Evolutionary conservation across 2,888 invertebrate species (phyloP).

Genomic region (Catocala sponsa): DNA sequence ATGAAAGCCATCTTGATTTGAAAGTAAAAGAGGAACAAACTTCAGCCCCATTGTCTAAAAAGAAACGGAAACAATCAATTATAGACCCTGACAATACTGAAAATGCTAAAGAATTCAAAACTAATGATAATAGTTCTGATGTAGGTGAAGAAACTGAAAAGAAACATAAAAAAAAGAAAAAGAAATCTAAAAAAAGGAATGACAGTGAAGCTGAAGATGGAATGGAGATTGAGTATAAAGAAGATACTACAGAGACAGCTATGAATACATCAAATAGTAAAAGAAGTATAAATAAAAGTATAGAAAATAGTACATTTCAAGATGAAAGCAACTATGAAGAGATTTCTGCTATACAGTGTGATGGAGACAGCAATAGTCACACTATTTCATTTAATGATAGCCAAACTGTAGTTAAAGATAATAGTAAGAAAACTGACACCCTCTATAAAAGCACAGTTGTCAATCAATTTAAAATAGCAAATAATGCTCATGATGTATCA

Average conservation of each 20-base stretch:
- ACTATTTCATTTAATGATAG: slow-evolving; percentile 26
- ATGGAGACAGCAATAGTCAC: slow-evolving; percentile 31
- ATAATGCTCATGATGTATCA: background rate
- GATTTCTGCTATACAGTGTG: slow-evolving; percentile 48
- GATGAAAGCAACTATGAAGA: slow-evolving; percentile 35
- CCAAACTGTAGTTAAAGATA: slow-evolving; percentile 12
- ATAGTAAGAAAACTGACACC: slow-evolving; percentile 15
- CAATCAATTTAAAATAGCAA: slow-evolving; percentile 9
- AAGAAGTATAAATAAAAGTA: background rate
- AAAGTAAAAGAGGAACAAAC: slow-evolving; percentile 64
- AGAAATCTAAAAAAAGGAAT: slow-evolving; percentile 49
- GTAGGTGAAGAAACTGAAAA: slow-evolving; percentile 13
- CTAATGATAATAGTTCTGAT: slow-evolving; percentile 20
- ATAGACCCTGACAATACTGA: slow-evolving; percentile 14
- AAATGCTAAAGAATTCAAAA: slow-evolving; percentile 14
- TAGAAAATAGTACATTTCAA: slow-evolving; percentile 21
- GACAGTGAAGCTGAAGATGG: slow-evolving; percentile 28
- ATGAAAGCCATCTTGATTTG: slow-evolving; percentile 61
- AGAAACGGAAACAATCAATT: slow-evolving; percentile 34
- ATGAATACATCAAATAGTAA: slow-evolving; percentile 1
- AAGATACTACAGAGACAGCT: slow-evolving; percentile 19
- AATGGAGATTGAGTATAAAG: slow-evolving; percentile 17
- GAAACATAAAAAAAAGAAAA: slow-evolving; percentile 54
- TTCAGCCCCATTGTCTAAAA: slow-evolving; percentile 23
- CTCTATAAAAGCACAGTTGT: slow-evolving; percentile 16